These are phyloP conservation scores for Nasua narica DNA, from an alignment of 2,797 vertebrate species.

Conservation along the genomic window DNA sequence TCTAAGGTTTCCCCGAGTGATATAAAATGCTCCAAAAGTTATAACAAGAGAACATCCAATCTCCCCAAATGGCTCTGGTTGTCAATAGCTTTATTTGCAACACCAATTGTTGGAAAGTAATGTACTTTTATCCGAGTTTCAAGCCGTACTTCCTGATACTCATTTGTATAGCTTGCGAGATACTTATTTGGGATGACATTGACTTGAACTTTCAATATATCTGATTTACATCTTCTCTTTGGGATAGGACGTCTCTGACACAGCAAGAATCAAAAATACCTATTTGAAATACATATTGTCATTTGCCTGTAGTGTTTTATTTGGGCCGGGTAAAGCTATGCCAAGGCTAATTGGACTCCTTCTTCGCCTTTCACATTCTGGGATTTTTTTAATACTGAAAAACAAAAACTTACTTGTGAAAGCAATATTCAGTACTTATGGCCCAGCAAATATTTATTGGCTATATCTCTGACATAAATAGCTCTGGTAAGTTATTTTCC, in stretches of 20 bases:
- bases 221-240: slow-evolving; percentile 64
- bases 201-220: slow-evolving; percentile 67
- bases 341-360: slow-evolving; percentile 48
- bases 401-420: slow-evolving; percentile 43
- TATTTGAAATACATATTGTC: neutral
- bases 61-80: slow-evolving; percentile 73
- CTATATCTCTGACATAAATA: slow-evolving; percentile 60
- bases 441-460: slow-evolving; percentile 71
- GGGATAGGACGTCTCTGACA: neutral
- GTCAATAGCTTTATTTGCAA: slow-evolving; percentile 75
- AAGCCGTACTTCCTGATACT: slow-evolving; percentile 37
- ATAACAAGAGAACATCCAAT: slow-evolving; percentile 69
- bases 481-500: slow-evolving; percentile 75
- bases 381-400: slow-evolving; percentile 34
- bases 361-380: slow-evolving; percentile 53
- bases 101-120: slow-evolving; percentile 75
- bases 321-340: slow-evolving; percentile 56
- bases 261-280: neutral
- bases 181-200: slow-evolving; percentile 76
- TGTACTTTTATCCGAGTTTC: slow-evolving; percentile 43
- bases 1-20: slow-evolving; percentile 58
- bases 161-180: slow-evolving; percentile 64
- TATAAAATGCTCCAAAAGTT: slow-evolving; percentile 65
- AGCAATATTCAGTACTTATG: slow-evolving; percentile 25
- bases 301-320: slow-evolving; percentile 51